Conservation (phyloP, 2,888 invertebrate species). For the Tipula lateralis region DNA sequence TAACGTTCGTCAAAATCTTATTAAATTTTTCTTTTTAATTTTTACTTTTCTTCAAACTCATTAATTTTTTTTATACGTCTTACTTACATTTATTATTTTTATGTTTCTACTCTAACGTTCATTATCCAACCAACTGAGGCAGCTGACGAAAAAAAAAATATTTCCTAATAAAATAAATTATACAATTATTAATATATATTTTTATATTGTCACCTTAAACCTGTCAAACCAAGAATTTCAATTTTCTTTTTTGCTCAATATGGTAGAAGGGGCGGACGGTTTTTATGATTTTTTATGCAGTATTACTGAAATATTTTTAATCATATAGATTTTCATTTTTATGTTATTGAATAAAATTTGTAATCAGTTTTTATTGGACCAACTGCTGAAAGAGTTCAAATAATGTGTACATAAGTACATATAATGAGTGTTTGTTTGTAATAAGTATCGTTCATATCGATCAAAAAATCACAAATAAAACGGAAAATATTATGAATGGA, state of each 20-base stretch:
- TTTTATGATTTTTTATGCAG: not conserved
- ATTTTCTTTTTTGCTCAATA: not conserved
- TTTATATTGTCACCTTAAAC: not conserved
- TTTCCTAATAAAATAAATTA: not conserved
- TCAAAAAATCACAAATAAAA: not conserved
- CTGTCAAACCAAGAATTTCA: not conserved
- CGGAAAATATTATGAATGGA: not conserved
- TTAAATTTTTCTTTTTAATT: not conserved
- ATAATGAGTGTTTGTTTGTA: not conserved
- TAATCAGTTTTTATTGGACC: not conserved
- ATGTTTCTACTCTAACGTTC: not conserved
- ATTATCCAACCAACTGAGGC: not conserved
- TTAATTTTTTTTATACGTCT: not conserved
- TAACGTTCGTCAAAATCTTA: not conserved
- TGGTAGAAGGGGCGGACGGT: not conserved
- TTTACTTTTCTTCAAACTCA: not conserved
- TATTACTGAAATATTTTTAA: too few species aligned
- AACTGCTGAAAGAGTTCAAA: not conserved
- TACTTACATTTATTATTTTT: not conserved
- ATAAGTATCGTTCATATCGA: too few species aligned
- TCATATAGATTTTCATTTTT: too few species aligned
- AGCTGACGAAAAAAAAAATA: not conserved
- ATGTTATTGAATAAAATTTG: not conserved
- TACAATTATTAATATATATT: not conserved
- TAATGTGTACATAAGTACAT: not conserved